Evolutionary conservation across 2,888 invertebrate species (phyloP).

Genomic region (Notocelia uddmanniana): DNA sequence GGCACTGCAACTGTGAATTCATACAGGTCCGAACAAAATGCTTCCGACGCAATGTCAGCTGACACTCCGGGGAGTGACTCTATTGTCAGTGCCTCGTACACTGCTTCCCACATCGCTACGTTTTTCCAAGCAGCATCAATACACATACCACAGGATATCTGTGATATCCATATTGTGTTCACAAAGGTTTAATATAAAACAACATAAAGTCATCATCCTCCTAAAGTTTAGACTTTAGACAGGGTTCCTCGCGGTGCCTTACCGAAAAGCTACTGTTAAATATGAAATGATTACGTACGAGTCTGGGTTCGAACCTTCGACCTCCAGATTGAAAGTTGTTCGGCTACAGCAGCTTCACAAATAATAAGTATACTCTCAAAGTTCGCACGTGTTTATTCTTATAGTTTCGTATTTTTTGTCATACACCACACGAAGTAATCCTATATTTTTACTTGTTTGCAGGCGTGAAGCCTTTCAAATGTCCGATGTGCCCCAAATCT

Average conservation of each 20-base stretch:
- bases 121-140: slow-evolving; percentile 84
- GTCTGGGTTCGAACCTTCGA: too few species aligned
- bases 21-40: slow-evolving; percentile 85
- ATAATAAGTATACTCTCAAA: slow-evolving; percentile 85
- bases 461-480: slow-evolving; percentile 92
- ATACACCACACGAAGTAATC: not conserved
- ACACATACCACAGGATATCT: too few species aligned
- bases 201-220: too few species aligned
- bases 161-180: too few species aligned
- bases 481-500: slow-evolving; percentile 89
- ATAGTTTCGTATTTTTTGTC: too few species aligned
- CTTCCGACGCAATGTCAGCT: slow-evolving; percentile 90
- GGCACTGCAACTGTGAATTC: slow-evolving; percentile 92
- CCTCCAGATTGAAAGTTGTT: too few species aligned
- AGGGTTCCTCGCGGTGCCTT: too few species aligned
- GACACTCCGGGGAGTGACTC: slow-evolving; percentile 93
- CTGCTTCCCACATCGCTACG: slow-evolving; percentile 94
- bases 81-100: slow-evolving; percentile 94
- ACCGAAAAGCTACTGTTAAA: too few species aligned
- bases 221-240: too few species aligned
- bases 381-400: not conserved
- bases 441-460: slow-evolving; percentile 52
- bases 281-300: too few species aligned
- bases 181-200: too few species aligned
- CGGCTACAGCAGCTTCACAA: too few species aligned